Conservation (phyloP, 2,888 invertebrate species). For the Isoperla grammatica region DNA sequence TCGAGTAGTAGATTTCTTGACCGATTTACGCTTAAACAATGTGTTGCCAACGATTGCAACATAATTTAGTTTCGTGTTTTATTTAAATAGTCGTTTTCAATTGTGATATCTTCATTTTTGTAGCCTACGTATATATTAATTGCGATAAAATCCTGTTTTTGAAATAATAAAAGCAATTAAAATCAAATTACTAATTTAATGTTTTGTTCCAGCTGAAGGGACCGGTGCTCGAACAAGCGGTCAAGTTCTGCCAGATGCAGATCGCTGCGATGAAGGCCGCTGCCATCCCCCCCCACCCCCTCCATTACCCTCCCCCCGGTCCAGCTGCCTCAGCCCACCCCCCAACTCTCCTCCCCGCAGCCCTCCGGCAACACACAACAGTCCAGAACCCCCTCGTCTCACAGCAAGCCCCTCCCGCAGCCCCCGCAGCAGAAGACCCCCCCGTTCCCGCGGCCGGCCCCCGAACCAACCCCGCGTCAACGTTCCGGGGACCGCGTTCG, state of each 20-base stretch:
- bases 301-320: not conserved
- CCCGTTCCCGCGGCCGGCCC: constrained; percentile 9
- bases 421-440: not conserved
- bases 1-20: too few relatives aligned
- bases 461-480: constrained; percentile 1
- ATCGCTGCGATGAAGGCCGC: constrained; percentile 36
- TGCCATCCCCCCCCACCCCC: constrained; percentile 30
- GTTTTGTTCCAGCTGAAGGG: constrained; percentile 47
- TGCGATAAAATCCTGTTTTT: too few relatives aligned
- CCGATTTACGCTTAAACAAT: too few relatives aligned
- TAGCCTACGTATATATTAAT: too few relatives aligned
- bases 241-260: constrained; percentile 64
- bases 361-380: not conserved
- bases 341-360: constrained; percentile 20
- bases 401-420: not conserved
- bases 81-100: too few relatives aligned
- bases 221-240: constrained; percentile 56
- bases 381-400: not conserved
- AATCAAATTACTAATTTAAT: too few relatives aligned
- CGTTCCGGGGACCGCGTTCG: not conserved
- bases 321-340: not conserved
- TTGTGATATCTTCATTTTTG: too few relatives aligned
- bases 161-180: too few relatives aligned
- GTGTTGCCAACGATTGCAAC: too few relatives aligned
- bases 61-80: too few relatives aligned